Evolutionary conservation across 92 coral and sea anemone genomes (phyloP), one percentile per base, ranked within the genome.

Genomic region (Virgularia gustaviana): DNA sequence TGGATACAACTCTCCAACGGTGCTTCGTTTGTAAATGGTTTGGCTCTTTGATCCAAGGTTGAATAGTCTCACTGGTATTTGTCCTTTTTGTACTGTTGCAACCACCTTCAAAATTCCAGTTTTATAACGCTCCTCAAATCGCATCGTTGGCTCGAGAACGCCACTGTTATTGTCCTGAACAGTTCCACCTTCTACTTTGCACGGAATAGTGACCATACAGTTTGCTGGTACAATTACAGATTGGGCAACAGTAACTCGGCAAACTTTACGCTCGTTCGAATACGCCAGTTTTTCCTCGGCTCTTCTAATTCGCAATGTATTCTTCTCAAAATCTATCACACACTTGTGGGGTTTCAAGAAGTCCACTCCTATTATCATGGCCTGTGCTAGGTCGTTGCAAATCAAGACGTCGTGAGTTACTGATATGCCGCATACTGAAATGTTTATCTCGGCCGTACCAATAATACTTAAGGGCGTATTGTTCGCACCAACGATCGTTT

Each of bases 1-100:
- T 22, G 80, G 80, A 39, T 36, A 75, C 4, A 75, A 51, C 22
- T 75, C 41, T 61, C 80, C 80, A 37, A 75, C 80, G 19, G 57
- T 60, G 37, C 80, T 75, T 32, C 73, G 72, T 39, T 39, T 45
- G 80, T 61, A 75, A 33, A 62, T 45, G 47, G 22, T 63, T 61
- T 36, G 39, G 9, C 15, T 30, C 0, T n/a, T 39, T 0, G 43
- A 49, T 23, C 0, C 36, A 7, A 30, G 18, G 41, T 75, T 75
- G 36, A 61, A 75, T 30, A 75, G 16, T 24, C 80, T 45, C n/a
- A 75, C 80, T 36, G 73, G 72, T 75, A 75, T 36, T 44, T 60
- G 35, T 60, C 73, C 80, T 12, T 75, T 49, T 29, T 63, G 9
- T 49, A 44, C 13, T 13, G 57, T 61, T 44, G 73, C 72, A 29